Evolutionary conservation across 2,113 vertebrate species (phyloP), one percentile per base, ranked within the genome.

Genomic region (Nothocercus nigrocapillus): DNA sequence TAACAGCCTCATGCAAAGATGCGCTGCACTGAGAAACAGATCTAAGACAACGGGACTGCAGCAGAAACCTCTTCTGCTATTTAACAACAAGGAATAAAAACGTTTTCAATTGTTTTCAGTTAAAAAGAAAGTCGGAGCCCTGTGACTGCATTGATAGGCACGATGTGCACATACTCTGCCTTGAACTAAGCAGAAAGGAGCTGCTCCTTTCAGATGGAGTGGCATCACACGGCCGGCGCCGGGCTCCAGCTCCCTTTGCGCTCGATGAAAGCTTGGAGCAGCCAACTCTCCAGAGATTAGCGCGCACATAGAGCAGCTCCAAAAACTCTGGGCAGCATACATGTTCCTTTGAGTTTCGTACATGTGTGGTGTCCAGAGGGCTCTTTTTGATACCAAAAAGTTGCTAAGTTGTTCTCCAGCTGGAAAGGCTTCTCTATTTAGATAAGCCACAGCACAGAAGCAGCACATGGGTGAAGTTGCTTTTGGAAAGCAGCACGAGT

Each of bases 341-440:
- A 96, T 97, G 95, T 92, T 72, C 74, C 93, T 97, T 97, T 96
- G 94, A 96, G 90, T 66, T 90, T 87, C 7, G 74, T 95, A 96
- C 94, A 96, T 90, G 81, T 94, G 92, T 96, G 47, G 67, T 40
- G 75, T 62, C 96, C 90, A 96, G 92, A 82, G 92, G 42, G 83
- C 63, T 87, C 78, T 89, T 93, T 96, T 89, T 96, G 92, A 93
- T 95, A 95, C 44, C 69, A 73, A 89, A 95, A 95, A 94, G 83
- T 94, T 53, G 56, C 89, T 82, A 68, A 88, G 84, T 95, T 86
- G 77, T 82, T 93, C 93, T 93, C 90, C 84, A 94, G 94, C 94
- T 96, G 96, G 95, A 69, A 94, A 69, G 88, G 95, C 88, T 77
- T 96, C 96, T 96, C 93, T 72, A 88, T 93, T 95, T 92, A 96